These are phyloP conservation scores for Laothoe populi DNA, from an alignment of 2,888 invertebrate species.

Conservation along the genomic window DNA sequence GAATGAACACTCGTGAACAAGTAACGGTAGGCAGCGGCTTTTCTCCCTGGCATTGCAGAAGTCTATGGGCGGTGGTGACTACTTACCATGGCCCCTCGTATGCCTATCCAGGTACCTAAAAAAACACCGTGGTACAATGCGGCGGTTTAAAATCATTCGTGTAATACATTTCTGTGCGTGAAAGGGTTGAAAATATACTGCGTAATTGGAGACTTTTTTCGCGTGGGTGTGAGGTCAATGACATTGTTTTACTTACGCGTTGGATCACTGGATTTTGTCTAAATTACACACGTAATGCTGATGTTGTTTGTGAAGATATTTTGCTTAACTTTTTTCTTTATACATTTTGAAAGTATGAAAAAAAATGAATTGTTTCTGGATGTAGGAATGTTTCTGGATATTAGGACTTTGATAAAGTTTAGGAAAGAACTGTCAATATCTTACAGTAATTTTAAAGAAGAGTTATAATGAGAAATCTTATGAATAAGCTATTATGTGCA, in stretches of 20 bases:
- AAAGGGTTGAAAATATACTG: slow-evolving; percentile 20
- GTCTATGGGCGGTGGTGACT: too few species aligned
- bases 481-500: too few species aligned
- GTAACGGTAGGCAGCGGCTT: too few species aligned
- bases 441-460: too few species aligned
- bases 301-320: neutral
- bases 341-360: neutral
- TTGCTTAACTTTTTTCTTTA: too few species aligned
- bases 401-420: too few species aligned
- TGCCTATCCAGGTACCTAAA: too few species aligned
- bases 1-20: slow-evolving; percentile 13
- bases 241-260: neutral
- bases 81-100: too few species aligned
- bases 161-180: neutral
- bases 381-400: too few species aligned
- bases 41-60: too few species aligned
- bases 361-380: neutral
- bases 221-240: neutral
- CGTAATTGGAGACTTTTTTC: slow-evolving; percentile 2
- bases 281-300: neutral
- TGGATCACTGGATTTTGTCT: neutral
- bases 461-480: too few species aligned
- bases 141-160: slow-evolving; percentile 10
- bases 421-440: too few species aligned
- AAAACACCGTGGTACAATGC: slow-evolving; percentile 13